Evolutionary conservation across 2,113 vertebrate species (phyloP), one percentile per base, ranked within the genome.

Genomic region (Nesogale talazaci): DNA sequence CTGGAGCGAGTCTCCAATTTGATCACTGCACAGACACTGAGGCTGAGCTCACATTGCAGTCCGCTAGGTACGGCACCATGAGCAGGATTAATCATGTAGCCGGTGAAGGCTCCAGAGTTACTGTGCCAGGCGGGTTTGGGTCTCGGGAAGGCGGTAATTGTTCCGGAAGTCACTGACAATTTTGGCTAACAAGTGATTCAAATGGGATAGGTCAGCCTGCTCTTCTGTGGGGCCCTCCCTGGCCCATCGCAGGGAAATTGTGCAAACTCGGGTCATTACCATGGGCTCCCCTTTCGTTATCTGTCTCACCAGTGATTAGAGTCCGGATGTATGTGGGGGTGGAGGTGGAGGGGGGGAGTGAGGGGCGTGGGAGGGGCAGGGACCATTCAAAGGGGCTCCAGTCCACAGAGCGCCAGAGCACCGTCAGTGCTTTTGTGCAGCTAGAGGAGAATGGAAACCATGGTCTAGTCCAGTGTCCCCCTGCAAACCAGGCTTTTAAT

Each of bases 391-490:
- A 92, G 87, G 74, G 78, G 36, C 31, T 69, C 34, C 8, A 15
- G 17, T 86, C 59, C 72, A 86, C n/a, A 7, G 80, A 83, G 80
- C 86, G 46, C 6, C 65, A 63, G 34, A 65, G 83, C 79, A 93
- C 67, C 94, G 70, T 70, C 40, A 34, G 7, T 52, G 89, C 93
- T 94, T 96, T 94, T 94, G 92, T 96, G 83, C 65, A 20, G 15
- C n/a, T 42, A 65, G 77, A 72, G 83, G 57, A 94, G 82, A 92
- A 76, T 65, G 72, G 84, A 90, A 88, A n/a, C 0, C 46, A 25
- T 61, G 15, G 92, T 92, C 90, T 92, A n/a, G 12, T 46, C 81
- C 76, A 77, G 88, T 94, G 87, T 95, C 77, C 86, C 83, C 15
- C 2, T 0, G 27, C 76, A 85, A 93, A 70, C 63, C n/a, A 31